Base-by-base conservation (phyloP, 2,113 vertebrate genomes). In the rat (Rattus norvegicus) region DNA sequence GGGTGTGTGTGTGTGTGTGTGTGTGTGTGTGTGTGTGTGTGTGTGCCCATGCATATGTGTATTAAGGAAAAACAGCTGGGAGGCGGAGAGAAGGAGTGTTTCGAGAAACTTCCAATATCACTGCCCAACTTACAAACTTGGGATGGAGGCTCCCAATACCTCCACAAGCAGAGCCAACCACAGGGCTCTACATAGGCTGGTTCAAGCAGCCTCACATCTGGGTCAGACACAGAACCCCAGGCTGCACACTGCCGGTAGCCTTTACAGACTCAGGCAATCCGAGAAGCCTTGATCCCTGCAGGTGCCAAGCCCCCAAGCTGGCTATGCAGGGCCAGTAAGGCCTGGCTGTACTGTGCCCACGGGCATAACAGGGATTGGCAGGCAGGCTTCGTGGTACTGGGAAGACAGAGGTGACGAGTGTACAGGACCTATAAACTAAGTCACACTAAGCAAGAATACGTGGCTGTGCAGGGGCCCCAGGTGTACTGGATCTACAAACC, bases 51-150 rank as follows among this genome's bases (percentile, higher is more conserved):
- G 43, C 85, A 69, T 52, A 36, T 52, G 33, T n/a, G 11, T 3
- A 65, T 56, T 95, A 90, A 96, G 9, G 85, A 87, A 67, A 88
- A 91, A 61, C 85, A 92, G 85, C 94, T 93, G 85, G 17, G 10
- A 54, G 49, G 39, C 65, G 17, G 1, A 77, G 91, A 47, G 22
- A 54, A 54, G 5, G 96, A 43, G 17, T 49, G 39, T 47, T 88
- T 76, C 54, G 54, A 86, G 73, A 83, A 73, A 39, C 79, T 56
- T 33, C 43, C 7, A 43, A 13, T 0, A 1, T 17, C 36, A 49
- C 28, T 6, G 33, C 47, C 70, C 0, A 1, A 33, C 72, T 26
- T 24, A 17, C 39, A 24, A 24, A 86, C 72, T 49, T 19, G 1
- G 24, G 52, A 47, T 65, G 43, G 20, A 13, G 54, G 20, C 39